phyloP scores from a whole-genome alignment of 2,797 vertebrate species.

The Acipenser oxyrinchus region DNA sequence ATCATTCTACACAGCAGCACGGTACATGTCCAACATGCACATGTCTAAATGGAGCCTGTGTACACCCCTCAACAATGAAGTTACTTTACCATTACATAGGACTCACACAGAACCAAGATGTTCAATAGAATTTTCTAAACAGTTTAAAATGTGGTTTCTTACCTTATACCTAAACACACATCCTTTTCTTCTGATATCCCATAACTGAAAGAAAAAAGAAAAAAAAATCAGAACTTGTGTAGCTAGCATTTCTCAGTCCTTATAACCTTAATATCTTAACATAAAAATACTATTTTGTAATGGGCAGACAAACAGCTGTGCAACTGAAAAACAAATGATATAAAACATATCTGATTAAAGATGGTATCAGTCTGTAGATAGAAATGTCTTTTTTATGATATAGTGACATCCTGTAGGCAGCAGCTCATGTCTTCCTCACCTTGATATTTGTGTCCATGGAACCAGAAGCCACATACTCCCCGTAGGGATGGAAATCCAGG shows the following conservation, averaged over 20 bases:
- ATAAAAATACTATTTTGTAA: too few species aligned
- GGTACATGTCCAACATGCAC: too few species aligned
- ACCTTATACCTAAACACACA: constrained; percentile 90
- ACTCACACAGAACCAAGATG: neutral
- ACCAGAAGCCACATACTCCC: constrained; percentile 83
- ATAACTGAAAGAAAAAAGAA: constrained; percentile 60
- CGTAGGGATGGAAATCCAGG: constrained; percentile 85
- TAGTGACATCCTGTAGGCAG: too few species aligned
- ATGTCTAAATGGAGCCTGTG: too few species aligned
- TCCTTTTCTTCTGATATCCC: constrained; percentile 90
- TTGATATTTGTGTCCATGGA: constrained; percentile 93
- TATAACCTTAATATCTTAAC: neutral
- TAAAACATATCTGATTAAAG: too few species aligned
- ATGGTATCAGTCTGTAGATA: neutral
- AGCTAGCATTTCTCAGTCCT: neutral
- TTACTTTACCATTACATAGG: too few species aligned
- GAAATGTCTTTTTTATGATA: constrained; percentile 1
- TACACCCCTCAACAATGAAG: too few species aligned
- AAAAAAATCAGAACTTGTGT: too few species aligned
- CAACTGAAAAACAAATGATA: too few species aligned
- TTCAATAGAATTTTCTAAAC: neutral
- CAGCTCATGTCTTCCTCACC: constrained; percentile 44
- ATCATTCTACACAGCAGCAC: too few species aligned
- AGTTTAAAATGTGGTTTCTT: constrained; percentile 21
- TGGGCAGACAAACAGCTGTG: too few species aligned